Evolutionary conservation across 2,888 invertebrate genomes (phyloP).

Genomic region (Athalia rosae): DNA sequence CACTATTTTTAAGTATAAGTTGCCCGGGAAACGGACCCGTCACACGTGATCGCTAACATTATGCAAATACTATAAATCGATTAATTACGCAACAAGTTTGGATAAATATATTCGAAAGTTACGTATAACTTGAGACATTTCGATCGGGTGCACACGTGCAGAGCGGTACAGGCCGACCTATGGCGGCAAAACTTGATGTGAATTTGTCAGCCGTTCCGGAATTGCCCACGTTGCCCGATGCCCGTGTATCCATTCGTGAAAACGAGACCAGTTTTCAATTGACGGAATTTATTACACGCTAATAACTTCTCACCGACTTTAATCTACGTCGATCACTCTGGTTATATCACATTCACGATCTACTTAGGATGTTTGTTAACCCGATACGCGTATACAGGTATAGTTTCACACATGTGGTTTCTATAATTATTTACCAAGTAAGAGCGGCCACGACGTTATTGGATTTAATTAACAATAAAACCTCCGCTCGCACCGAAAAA

Average conservation of each 20-base stretch:
- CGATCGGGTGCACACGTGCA: not conserved
- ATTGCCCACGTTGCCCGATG: not conserved
- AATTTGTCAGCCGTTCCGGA: not conserved
- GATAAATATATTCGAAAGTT: not conserved
- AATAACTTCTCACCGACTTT: no score
- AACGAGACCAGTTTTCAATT: conserved; percentile 10
- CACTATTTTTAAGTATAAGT: no score
- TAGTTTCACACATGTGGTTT: no score
- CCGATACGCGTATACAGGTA: no score
- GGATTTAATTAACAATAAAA: no score
- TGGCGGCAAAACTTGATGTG: not conserved
- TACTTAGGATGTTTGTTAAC: not conserved
- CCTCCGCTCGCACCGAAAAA: no score
- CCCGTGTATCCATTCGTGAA: not conserved
- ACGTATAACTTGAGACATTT: not conserved
- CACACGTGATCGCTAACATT: not conserved
- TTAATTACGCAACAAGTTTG: not conserved
- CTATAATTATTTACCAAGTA: no score
- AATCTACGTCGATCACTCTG: no score
- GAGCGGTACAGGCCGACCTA: no score
- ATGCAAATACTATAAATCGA: not conserved
- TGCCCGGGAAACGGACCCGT: no score
- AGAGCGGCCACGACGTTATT: no score
- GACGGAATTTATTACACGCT: conserved; percentile 4
- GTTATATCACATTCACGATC: no score